Percentiles rank a stretch among this genome's conserved stretches.
Conservation (phyloP, 2,113 vertebrate species). For the Gambusia holbrooki region DNA sequence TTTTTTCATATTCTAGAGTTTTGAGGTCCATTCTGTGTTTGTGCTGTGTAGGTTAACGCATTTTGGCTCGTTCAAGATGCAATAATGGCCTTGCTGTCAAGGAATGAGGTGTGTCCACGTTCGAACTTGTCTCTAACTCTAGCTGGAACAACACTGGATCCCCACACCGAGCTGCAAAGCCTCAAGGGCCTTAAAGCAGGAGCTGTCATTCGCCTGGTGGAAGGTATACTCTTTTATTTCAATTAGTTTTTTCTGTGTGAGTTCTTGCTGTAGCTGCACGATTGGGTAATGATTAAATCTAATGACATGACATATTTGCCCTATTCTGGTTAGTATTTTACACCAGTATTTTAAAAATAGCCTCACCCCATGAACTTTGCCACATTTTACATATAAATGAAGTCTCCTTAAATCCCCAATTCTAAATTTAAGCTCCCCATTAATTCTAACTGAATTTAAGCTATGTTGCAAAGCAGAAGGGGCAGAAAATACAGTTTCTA, state of each 20-base stretch:
- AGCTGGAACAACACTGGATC: conserved; percentile 75
- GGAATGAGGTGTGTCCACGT: conserved; percentile 78
- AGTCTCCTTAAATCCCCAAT: background rate
- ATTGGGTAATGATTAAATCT: background rate
- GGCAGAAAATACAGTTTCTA: too few species aligned
- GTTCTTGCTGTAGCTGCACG: background rate
- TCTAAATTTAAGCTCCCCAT: background rate
- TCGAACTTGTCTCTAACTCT: conserved; percentile 75
- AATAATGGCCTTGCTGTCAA: conserved; percentile 68
- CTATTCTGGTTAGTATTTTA: background rate
- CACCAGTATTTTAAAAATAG: background rate
- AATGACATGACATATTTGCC: background rate
- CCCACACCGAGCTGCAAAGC: conserved; percentile 71
- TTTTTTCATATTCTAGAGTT: too few species aligned
- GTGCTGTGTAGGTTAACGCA: conserved; percentile 64
- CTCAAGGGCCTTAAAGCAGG: conserved; percentile 80
- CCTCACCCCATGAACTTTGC: background rate
- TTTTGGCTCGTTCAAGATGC: conserved; percentile 82
- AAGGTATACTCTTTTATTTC: conserved; percentile 66
- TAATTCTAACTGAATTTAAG: too few species aligned
- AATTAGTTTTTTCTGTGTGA: background rate
- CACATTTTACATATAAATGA: background rate
- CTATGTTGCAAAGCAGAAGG: too few species aligned
- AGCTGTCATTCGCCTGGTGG: conserved; percentile 75
- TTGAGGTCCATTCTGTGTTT: background rate